Evolutionary conservation across 2,113 vertebrate genomes (phyloP), one percentile per base, ranked within the genome.

Genomic region (Petrocephalus microphthalmus): DNA sequence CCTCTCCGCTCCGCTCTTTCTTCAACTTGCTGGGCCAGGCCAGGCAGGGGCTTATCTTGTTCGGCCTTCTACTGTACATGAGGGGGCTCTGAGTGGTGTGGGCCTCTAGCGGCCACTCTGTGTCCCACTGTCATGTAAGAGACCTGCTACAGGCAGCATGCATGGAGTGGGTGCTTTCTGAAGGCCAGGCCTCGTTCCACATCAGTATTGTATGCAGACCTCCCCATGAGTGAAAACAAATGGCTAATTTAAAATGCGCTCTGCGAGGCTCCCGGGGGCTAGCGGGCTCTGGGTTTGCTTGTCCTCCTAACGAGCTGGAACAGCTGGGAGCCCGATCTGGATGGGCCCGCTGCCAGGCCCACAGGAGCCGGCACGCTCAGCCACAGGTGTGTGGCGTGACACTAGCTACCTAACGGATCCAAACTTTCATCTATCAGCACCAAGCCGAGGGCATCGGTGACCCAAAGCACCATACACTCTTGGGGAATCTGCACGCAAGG

Each of bases 271-370:
- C 87, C 87, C 29, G 47, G 83, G 83, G 29, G 17, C 53, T 5
- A 88, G 67, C 7, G 47, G 47, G 84, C 60, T 57, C 74, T 25
- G 85, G 52, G 53, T 91, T 91, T 90, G 88, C 90, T 90, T 91
- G 87, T 71, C 51, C 91, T 92, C 87, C 82, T 89, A 93, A 90
- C 90, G 89, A 94, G 91, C 90, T 92, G 89, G 91, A 88, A 92
- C 88, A 89, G 88, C 89, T 67, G 89, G 89, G 90, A 91, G 86
- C 89, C 85, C 60, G 57, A 90, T 89, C 88, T 87, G 86, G 85
- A 84, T 88, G 25, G 85, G 85, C 89, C 3, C 5, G 29, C 81
- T 90, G 60, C 13, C 85, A 19, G 2, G 47, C 81, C 42, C 7
- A 19, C 4, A 49, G n/a, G 20, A 37, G 81, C 51, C 10, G 56